These are phyloP conservation scores for Tuberolachnus salignus DNA, from an alignment of 2,888 invertebrate species.

Conservation along the genomic window DNA sequence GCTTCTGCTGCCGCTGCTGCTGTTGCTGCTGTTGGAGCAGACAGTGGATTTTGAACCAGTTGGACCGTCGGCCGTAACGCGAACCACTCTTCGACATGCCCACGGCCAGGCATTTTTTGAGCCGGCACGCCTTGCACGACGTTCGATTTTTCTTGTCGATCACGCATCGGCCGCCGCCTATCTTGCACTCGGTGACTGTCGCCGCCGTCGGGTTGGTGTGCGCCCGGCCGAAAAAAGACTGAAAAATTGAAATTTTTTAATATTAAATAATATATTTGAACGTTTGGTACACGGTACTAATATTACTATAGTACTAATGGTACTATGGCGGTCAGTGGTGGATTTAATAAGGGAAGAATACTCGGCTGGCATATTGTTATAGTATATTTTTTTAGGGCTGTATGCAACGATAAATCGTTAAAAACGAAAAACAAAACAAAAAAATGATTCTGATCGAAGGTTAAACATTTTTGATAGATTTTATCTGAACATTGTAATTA, in stretches of 20 bases:
- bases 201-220: conserved; percentile 80
- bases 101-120: conserved; percentile 83
- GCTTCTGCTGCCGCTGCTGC: conserved; percentile 38
- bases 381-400: too few relatives aligned
- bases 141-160: conserved; percentile 93
- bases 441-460: too few relatives aligned
- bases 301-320: too few relatives aligned
- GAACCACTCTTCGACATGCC: conserved; percentile 94
- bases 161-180: conserved; percentile 79
- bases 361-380: too few relatives aligned
- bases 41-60: conserved; percentile 94
- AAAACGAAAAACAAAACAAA: too few relatives aligned
- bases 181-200: conserved; percentile 89
- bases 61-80: conserved; percentile 84
- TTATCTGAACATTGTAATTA: too few relatives aligned
- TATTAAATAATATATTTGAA: too few relatives aligned
- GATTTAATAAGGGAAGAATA: too few relatives aligned
- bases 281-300: too few relatives aligned
- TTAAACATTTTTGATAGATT: too few relatives aligned
- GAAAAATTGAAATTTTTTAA: conserved; percentile 70
- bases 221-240: conserved; percentile 91
- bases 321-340: too few relatives aligned
- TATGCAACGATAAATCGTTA: too few relatives aligned
- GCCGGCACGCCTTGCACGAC: conserved; percentile 87
- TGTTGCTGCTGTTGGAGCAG: conserved; percentile 77